Percentiles rank a stretch among this genome's conserved stretches.
Evolutionary conservation across 2,797 vertebrate genomes (phyloP).

Genomic region (Cheracebus regulus): DNA sequence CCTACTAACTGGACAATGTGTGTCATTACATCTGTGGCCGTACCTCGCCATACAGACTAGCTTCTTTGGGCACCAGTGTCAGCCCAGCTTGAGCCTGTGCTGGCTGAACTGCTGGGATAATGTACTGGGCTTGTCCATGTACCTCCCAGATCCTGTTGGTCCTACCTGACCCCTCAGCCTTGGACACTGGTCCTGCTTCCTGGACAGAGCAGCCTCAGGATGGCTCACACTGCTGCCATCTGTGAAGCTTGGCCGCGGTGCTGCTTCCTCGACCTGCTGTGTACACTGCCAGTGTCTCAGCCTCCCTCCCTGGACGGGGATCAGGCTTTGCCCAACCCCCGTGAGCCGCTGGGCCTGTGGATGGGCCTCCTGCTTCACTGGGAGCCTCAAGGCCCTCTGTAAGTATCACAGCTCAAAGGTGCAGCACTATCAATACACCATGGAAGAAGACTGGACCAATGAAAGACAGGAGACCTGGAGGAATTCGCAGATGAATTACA

Average conservation of each 20-base stretch:
- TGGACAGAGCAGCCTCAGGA: neutral
- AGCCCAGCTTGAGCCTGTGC: neutral
- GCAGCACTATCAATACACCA: neutral
- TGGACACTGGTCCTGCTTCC: neutral
- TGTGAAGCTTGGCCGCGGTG: neutral
- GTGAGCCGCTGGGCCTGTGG: neutral
- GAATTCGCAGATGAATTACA: neutral
- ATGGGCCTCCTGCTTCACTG: neutral
- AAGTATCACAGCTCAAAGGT: neutral
- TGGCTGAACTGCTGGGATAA: neutral
- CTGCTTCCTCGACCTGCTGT: neutral
- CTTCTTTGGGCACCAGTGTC: neutral
- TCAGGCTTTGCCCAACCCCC: neutral
- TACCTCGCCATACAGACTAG: too few relatives aligned
- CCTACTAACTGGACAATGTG: neutral
- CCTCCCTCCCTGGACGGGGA: neutral
- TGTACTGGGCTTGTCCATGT: too few relatives aligned
- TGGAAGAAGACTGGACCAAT: neutral
- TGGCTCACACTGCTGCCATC: neutral
- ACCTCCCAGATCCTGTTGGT: neutral
- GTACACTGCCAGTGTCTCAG: neutral
- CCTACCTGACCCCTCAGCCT: neutral
- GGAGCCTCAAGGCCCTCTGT: neutral
- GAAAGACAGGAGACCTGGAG: neutral
- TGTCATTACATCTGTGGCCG: neutral